Base-by-base conservation (phyloP, 2,888 invertebrate species). In the Caradrina kadenii region DNA sequence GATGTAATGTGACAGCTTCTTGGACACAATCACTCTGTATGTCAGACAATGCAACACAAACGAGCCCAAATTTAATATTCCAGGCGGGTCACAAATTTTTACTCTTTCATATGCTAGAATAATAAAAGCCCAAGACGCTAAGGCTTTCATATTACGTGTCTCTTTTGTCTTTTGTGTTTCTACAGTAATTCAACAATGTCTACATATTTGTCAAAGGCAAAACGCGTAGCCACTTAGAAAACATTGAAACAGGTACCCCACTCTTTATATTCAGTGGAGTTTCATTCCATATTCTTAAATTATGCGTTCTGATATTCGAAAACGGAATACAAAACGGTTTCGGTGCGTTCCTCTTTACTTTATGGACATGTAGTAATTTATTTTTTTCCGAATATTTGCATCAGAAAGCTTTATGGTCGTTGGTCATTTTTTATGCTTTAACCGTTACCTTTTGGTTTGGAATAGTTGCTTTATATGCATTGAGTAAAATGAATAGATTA, bases 241-340 rank as follows among this genome's bases (percentile, higher is more conserved):
- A 90, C 88, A 89, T 89, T 91, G 89, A 86, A 90, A 90, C 90
- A 92, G 91, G 93, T 92, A 91, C 87, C 71, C 69, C 79, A 79
- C 76, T 83, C 87, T 90, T 88, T 90, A 88, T 91, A 81, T 91
- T 88, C 89, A 89, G 89, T 88, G 83, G 85, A 90, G 88, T 91
- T 90, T 86, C 89, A 90, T 93, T 92, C 88, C 88, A 90, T 92
- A 93, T 92, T 92, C 91, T 89, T 92, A 91, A 92, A 91, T 92
- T 92, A 93, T 92, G 88, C 87, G 87, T 88, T 86, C 89, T 90
- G 82, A 85, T 91, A 89, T 89, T 91, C 84, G 85, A 91, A 91
- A 89, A 90, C 85, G 86, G 87, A 89, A 89, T 88, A 90, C 87
- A 87, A 88, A 89, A 88, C 86, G 79, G 86, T 86, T 87, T 85